Evolutionary conservation across 2,888 invertebrate species (phyloP).

Genomic region (Rhingia rostrata): DNA sequence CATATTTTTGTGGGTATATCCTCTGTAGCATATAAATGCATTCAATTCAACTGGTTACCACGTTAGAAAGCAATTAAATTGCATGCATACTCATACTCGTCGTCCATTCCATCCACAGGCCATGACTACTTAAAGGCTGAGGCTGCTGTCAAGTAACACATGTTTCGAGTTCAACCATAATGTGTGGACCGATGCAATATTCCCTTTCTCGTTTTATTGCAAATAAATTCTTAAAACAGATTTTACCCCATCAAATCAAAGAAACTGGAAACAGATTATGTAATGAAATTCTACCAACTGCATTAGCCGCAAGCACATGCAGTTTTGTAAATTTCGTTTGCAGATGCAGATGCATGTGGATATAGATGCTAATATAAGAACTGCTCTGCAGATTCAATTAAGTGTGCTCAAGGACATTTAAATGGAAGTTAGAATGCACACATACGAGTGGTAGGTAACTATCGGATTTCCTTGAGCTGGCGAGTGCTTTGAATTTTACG

Average conservation of each 20-base stretch:
- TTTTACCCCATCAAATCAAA: constrained; percentile 31
- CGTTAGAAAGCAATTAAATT: too few species aligned
- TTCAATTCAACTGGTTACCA: too few species aligned
- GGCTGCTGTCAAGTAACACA: neutral
- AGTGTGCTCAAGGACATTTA: constrained; percentile 28
- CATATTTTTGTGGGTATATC: too few species aligned
- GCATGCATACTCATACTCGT: too few species aligned
- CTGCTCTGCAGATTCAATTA: constrained; percentile 16
- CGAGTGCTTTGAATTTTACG: constrained; percentile 2
- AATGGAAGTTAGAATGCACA: constrained; percentile 18
- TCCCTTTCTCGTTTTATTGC: constrained; percentile 6
- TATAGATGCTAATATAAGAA: neutral
- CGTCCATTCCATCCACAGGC: too few species aligned
- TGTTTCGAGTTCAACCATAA: neutral
- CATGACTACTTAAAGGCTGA: too few species aligned
- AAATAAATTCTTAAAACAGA: constrained; percentile 9
- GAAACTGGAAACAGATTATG: constrained; percentile 22
- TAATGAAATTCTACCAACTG: constrained; percentile 30
- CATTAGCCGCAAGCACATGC: constrained; percentile 11
- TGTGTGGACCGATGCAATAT: neutral
- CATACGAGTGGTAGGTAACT: neutral
- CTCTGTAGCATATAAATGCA: too few species aligned
- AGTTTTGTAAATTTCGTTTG: neutral
- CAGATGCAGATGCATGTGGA: neutral
- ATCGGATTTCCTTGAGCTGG: neutral